Base-by-base conservation (phyloP, 2,113 vertebrate genomes). In the Muscicapa adusta region DNA sequence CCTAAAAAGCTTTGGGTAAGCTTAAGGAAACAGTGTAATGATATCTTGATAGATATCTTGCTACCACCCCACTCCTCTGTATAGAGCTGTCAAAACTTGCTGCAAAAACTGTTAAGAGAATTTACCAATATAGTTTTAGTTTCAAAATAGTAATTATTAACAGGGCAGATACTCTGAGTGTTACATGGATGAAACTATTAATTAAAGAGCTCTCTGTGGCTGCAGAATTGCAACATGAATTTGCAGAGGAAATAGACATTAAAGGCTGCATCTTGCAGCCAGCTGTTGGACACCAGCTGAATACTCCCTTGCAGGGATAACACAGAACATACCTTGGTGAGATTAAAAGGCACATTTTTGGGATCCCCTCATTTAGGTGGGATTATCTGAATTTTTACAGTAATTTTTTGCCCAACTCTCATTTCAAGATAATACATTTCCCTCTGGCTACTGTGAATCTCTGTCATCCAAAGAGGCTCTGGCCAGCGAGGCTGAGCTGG, bases 211-310 rank as follows among this genome's bases (percentile, higher is more conserved):
- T 63, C 70, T 82, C 48, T 67, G 56, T 58, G 90, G 91, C 81
- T 91, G 48, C 19, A 40, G 81, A 85, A 79, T 62, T 94, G 67
- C 88, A 91, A 77, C 79, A 91, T 1, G 10, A 66, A 81, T 88
- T 93, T 88, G 72, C 43, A 67, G 82, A 67, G 82, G 85, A 94
- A 83, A 83, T 71, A 66, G 91, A 60, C 75, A 53, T 60, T 40
- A 29, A 67, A 89, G 87, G 60, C 66, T 93, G 81, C 67, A 93
- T 93, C 88, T 96, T 96, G 94, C 88, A 96, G 89, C 85, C 94
- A 93, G 91, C 93, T 96, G 94, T 91, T 74, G 78, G 82, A 74
- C 82, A 84, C 74, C 78, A 83, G 85, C 88, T 86, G 75, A 83
- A 90, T 20, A 6, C 5, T 88, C 71, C 68, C 82, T 85, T 0